Evolutionary conservation across 2,888 invertebrate species (phyloP), one percentile per base, ranked within the genome.

Genomic region (Erannis defoliaria): DNA sequence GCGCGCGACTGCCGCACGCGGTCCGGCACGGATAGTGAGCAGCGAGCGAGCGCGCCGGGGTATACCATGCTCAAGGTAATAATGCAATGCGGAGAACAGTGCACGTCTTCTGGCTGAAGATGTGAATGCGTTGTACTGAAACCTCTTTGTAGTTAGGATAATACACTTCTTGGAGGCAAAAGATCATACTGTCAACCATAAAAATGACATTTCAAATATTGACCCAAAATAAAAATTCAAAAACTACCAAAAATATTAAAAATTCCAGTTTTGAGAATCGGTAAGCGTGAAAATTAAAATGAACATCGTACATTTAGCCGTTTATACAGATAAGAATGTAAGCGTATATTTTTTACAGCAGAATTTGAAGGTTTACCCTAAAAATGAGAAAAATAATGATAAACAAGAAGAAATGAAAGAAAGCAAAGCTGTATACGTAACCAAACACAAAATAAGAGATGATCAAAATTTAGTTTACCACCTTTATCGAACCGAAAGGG

Each of bases 381-480:
- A 61, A 61, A 56, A 59, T 62, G 62, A 67, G 68, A 73, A 74
- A 78, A 72, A 80, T 71, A 66, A 85, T 82, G 86, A 80, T 80
- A 82, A 80, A 56, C 56, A 62, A 74, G 71, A 77, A 79, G 80
- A 79, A 77, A 86, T 86, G 86, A 84, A 77, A 78, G 76, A 81
- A 53, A 80, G 68, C 65, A 84, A 80, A 75, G 81, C 72, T 61
- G 75, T 82, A 21, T 72, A 84, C 72, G 82, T 83, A 4, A 79
- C 74, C 2, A 81, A 76, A 64, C 71, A 66, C 10, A 70, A 70
- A 45, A 68, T 65, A 48, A 33, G 63, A 16, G 60, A 63, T n/a
- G 63, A 68, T n/a, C 70, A 62, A 9, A 55, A 65, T 2, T n/a
- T 68, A 63, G 54, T 76, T 56, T 56, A 58, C 59, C 55, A 61